Evolutionary conservation across 2,797 vertebrate species (phyloP), one percentile per base, ranked within the genome.

Genomic region (Leptatherina wallacei): DNA sequence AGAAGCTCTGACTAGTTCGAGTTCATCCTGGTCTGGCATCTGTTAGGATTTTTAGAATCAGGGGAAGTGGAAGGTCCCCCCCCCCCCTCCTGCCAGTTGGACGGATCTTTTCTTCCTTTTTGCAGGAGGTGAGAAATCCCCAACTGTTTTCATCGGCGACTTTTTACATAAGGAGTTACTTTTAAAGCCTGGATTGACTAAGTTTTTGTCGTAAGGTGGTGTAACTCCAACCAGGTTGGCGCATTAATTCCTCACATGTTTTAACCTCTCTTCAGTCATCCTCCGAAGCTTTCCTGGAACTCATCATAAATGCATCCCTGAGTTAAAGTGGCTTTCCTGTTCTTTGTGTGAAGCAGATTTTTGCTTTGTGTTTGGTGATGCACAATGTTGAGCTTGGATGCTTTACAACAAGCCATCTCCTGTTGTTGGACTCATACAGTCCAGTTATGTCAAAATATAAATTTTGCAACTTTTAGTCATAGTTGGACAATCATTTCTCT

Each of bases 171-270:
- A 44, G 81, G 73, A 70, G 55, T 54, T 65, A 65, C 67, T 80
- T 71, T 81, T 8, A 61, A 61, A 75, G 54, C 65, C 70, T 33
- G 61, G 75, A 83, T 79, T 71, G 47, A 40, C 4, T 14, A 6
- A 69, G 65, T 85, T 20, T 74, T 82, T 24, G 66, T 63, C 52
- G 10, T 51, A 11, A n/a, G 56, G 44, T 20, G 40, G 22, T 75
- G 54, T 73, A 64, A 71, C 76, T 76, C 49, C 47, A 78, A 76
- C 54, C 88, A 88, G 91, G 86, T 88, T 65, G 77, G 82, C 76
- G 52, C 49, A 20, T 63, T 71, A 47, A 69, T 75, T 61, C 58
- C 65, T 66, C 30, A 54, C 35, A 22, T 83, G 52, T 80, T 47
- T 65, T 57, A 47, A 22, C 69, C 63, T 61, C 58, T 77, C 24